These are phyloP conservation scores for Burhinus bistriatus DNA, from an alignment of 2,113 vertebrate species.

Conservation along the genomic window DNA sequence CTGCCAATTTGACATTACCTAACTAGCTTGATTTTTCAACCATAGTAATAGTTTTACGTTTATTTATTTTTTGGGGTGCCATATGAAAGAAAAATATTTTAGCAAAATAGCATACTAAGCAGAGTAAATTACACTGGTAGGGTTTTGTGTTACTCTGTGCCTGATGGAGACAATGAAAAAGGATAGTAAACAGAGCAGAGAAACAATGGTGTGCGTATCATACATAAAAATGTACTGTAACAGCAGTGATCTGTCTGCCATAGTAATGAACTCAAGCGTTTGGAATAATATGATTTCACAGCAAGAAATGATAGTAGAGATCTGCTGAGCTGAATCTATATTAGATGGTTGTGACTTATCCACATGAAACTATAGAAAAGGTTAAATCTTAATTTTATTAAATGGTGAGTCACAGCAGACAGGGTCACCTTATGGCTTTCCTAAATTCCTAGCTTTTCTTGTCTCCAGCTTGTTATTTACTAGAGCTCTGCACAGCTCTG, in stretches of 20 bases:
- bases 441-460: neutral
- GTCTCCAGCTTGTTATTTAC: neutral
- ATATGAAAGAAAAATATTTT: constrained; percentile 20
- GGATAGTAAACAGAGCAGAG: neutral
- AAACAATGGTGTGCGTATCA: neutral
- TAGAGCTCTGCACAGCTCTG: neutral
- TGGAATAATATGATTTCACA: constrained; percentile 25
- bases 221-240: neutral
- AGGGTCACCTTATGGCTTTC: neutral
- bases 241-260: constrained; percentile 1
- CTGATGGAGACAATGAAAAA: constrained; percentile 19
- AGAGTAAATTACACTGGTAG: neutral
- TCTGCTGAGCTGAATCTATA: constrained; percentile 11
- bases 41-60: neutral
- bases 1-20: constrained; percentile 33
- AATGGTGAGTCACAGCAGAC: neutral
- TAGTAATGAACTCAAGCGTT: constrained; percentile 20
- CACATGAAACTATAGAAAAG: constrained; percentile 12
- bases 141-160: neutral
- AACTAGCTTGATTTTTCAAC: constrained; percentile 43
- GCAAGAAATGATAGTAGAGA: neutral
- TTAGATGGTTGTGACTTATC: constrained; percentile 21
- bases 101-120: neutral
- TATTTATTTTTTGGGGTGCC: neutral
- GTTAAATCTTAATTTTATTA: constrained; percentile 59